Evolutionary conservation across 2,797 vertebrate species (phyloP).

Genomic region (Dicrostonyx torquatus): DNA sequence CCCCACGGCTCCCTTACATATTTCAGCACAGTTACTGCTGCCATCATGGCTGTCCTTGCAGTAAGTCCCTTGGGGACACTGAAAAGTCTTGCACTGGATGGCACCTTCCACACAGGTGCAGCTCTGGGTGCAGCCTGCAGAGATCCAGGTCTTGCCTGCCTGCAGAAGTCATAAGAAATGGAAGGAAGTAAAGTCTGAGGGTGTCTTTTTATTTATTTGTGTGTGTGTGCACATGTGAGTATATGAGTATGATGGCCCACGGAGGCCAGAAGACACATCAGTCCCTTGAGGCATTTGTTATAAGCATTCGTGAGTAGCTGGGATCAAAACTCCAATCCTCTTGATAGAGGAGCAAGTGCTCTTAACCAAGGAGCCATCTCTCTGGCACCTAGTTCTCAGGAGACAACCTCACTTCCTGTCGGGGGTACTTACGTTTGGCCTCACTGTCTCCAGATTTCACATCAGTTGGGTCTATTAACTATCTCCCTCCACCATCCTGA

Average conservation of each 20-base stretch:
- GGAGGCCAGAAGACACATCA: neutral
- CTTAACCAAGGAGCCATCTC: neutral
- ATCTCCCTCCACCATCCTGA: no score
- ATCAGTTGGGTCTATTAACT: neutral
- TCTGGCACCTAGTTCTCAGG: neutral
- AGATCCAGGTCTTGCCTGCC: neutral
- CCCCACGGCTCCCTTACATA: neutral
- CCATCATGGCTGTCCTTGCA: neutral
- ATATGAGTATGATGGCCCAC: neutral
- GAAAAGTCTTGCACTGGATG: neutral
- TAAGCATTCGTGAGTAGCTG: neutral
- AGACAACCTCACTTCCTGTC: neutral
- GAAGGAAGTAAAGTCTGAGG: neutral
- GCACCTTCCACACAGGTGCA: neutral
- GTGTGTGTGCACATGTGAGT: neutral
- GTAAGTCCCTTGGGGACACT: neutral
- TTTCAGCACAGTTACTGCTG: neutral
- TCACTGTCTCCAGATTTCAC: neutral
- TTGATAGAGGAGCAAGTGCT: no score
- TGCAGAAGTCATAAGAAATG: neutral
- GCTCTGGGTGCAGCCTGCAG: neutral
- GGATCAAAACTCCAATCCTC: neutral
- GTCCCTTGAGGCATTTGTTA: neutral
- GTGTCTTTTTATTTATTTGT: neutral
- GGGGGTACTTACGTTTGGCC: neutral